Base-by-base conservation (phyloP, 2,113 vertebrate species). In the Leuciscus idus region DNA sequence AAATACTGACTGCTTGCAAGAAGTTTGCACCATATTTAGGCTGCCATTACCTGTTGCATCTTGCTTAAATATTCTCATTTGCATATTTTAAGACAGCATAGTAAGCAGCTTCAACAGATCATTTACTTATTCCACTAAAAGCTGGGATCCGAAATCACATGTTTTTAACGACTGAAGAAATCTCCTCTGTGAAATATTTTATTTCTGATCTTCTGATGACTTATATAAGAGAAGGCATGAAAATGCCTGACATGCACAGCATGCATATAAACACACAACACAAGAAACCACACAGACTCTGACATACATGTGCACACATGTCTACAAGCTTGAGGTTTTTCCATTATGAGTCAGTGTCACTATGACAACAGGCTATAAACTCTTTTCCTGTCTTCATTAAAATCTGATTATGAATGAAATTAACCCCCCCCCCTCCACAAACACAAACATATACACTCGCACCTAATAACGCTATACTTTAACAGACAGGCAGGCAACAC, bases 351-450 rank as follows among this genome's bases (percentile, higher is more conserved):
- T 89, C 61, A 85, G n/a, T 43, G 62, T 89, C 70, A 77, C 88
- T 81, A 87, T 85, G 85, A 83, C 39, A 89, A 89, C 85, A 70
- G 72, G 50, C 77, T 82, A 87, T 84, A 84, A 89, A 89, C 88
- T 84, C 79, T 36, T 70, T 82, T 81, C 28, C 62, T 76, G 26
- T 89, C 85, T 87, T 89, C 76, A 89, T 89, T 89, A 89, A 86
- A 89, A 82, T 84, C 77, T 89, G 85, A 87, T 89, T 87, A 87
- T 82, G 72, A 85, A 85, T 79, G 39, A 77, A 89, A 89, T 89
- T 81, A 82, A 36, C 17, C 75, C 23, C 50, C 26, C 62, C 6
- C 33, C 72, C 36, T 26, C 59, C 59, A 30, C 61, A 57, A 74
- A 62, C 64, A 81, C 52, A 61, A 52, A 86, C 64, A 85, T 70